Conservation (phyloP, 2,113 vertebrate genomes). For the Charadrius vociferus region DNA sequence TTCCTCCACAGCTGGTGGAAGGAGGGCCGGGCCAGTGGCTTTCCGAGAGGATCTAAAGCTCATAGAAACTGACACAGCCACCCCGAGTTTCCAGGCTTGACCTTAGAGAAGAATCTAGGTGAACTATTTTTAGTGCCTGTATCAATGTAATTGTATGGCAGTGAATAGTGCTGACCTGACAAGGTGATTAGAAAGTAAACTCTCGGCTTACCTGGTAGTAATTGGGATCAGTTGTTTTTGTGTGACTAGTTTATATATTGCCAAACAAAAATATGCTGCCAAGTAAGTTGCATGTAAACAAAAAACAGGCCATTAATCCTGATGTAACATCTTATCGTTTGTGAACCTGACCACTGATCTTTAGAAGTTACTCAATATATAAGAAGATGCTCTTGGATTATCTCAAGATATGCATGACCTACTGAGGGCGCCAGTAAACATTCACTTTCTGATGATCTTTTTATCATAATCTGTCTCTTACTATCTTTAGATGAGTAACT, state of each 20-base stretch:
- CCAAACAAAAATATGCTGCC: not conserved
- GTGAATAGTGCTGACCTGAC: not conserved
- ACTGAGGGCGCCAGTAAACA: not conserved
- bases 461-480: not conserved
- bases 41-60: not conserved
- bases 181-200: not conserved
- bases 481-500: not conserved
- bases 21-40: not conserved
- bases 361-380: not conserved
- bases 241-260: not conserved
- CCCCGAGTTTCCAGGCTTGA: not conserved
- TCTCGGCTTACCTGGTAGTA: not conserved
- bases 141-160: not conserved
- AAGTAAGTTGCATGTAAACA: not conserved
- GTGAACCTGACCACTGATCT: not conserved
- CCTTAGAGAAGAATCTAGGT: conserved; percentile 1
- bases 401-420: not conserved
- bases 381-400: not conserved
- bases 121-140: not conserved
- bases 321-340: accelerated
- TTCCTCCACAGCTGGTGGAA: not conserved
- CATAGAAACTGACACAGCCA: not conserved
- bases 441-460: not conserved
- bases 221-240: not conserved
- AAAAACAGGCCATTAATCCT: not conserved